These are phyloP conservation scores for Noctua janthe DNA, from an alignment of 2,888 invertebrate genomes.

Conservation along the genomic window DNA sequence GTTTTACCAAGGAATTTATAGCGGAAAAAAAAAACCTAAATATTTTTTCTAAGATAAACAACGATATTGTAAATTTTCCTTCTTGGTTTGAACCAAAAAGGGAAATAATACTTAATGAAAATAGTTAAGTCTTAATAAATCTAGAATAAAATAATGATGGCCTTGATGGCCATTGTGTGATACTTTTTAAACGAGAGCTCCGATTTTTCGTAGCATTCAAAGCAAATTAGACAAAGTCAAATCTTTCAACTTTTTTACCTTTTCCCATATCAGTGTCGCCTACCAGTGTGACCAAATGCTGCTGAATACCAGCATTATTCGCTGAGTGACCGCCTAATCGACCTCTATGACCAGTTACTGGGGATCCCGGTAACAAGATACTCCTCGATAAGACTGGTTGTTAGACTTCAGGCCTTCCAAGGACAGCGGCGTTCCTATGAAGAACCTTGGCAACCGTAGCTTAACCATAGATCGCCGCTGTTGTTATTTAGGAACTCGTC, in stretches of 20 bases:
- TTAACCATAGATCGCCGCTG: background rate
- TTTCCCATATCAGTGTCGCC: background rate
- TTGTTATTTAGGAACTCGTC: background rate
- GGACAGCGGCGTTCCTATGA: no score
- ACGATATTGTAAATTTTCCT: background rate
- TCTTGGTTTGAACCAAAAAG: background rate
- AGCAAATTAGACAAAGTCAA: background rate
- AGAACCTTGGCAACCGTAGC: background rate
- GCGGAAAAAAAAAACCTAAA: slow-evolving; percentile 54
- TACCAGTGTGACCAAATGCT: background rate
- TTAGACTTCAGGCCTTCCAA: background rate
- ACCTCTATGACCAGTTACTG: background rate
- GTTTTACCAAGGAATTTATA: slow-evolving; percentile 56
- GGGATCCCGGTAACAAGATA: background rate
- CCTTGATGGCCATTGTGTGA: background rate
- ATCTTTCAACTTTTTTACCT: no score
- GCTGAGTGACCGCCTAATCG: background rate
- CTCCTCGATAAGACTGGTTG: background rate
- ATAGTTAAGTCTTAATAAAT: background rate
- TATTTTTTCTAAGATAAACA: slow-evolving; percentile 51
- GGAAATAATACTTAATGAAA: background rate
- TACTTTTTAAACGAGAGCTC: background rate
- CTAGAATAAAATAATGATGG: background rate
- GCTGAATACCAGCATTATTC: background rate
- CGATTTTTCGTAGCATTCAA: background rate